Evolutionary conservation across 1,140 invertebrate genomes (phyloP).

Genomic region (Zaprionus tsacasi): DNA sequence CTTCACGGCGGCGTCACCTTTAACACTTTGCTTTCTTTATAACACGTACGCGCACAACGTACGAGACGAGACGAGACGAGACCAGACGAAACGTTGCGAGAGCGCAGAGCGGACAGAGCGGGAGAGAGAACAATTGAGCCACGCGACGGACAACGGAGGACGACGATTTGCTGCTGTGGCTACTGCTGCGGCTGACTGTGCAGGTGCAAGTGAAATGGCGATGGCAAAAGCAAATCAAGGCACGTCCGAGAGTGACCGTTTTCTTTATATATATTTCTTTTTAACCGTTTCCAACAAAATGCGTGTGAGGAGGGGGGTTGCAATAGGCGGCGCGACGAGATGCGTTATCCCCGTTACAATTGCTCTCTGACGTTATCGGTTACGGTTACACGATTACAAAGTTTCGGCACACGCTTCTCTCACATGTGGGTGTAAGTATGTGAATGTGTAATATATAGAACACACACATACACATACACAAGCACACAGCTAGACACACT

Average conservation of each 20-base stretch:
- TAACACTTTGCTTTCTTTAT: conserved; percentile 21
- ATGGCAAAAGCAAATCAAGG: not conserved
- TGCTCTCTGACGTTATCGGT: conserved; percentile 33
- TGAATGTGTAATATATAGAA: conserved; percentile 22
- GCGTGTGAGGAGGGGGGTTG: conserved; percentile 1
- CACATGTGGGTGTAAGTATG: conserved; percentile 24
- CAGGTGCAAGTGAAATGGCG: conserved; percentile 7
- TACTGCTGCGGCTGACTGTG: not conserved
- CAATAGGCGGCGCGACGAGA: conserved; percentile 2
- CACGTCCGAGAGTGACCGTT: conserved; percentile 9
- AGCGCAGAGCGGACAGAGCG: not conserved
- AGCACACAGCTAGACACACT: conserved; percentile 4
- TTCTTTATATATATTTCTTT: not conserved
- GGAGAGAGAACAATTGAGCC: not conserved
- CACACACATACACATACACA: conserved; percentile 10
- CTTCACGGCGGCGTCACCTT: not conserved
- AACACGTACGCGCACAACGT: conserved; percentile 30
- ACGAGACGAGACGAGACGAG: conserved; percentile 2
- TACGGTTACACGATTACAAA: conserved; percentile 45
- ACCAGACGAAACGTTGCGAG: not conserved
- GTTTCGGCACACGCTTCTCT: conserved; percentile 16
- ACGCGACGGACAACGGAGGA: conserved; percentile 6
- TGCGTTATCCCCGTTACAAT: conserved; percentile 26
- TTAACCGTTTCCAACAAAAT: conserved; percentile 1
- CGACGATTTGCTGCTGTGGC: not conserved